Base-by-base conservation (phyloP, 2,797 vertebrate genomes). In the Tenualosa thibaudeaui region DNA sequence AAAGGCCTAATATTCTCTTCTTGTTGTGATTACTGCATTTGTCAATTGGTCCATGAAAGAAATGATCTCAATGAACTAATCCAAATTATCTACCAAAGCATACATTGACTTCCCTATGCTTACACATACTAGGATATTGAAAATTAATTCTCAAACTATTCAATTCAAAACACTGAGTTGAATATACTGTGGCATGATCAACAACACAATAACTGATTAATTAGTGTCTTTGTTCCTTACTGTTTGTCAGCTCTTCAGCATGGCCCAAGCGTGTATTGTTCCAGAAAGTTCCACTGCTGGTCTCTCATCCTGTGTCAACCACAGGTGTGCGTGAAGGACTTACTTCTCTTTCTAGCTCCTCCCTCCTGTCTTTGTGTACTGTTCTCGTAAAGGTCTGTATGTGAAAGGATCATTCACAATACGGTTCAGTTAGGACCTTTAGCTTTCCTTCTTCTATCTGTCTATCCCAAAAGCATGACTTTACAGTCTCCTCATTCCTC, bases 251-350 rank as follows among this genome's bases (percentile, higher is more conserved):
- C 71, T 43, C 7, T 78, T 40, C 40, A 8, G 17, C 71, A 78
- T 78, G 71, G 17, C 40, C 71, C 71, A 78, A 78, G 17, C 19
- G 71, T 78, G 71, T 78, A 17, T 78, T 78, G 7, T 78, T 78
- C 71, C 40, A 78, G 71, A 78, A 78, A 7, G 2, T 78, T 46
- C 71, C 71, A 17, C 3, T 19, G 87, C 43, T 84, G 84, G 56
- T 88, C 86, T 46, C 86, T 89, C 65, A 40, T 84, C 84, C 60
- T 88, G 85, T 49, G 86, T 89, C 68, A 75, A 15, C 17, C 37
- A 75, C 88, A 86, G 86, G 81, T 90, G 90, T 53, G 84, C 75
- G 65, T 1, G 87, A 82, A 46, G 50, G 62, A 65, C 43, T 62
- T 81, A 62, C 22, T 8, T 62, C n/a, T 24, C 58, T 62, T 22